These are phyloP conservation scores for Eumerus sabulonum DNA, from an alignment of 2,888 invertebrate genomes.

Conservation along the genomic window DNA sequence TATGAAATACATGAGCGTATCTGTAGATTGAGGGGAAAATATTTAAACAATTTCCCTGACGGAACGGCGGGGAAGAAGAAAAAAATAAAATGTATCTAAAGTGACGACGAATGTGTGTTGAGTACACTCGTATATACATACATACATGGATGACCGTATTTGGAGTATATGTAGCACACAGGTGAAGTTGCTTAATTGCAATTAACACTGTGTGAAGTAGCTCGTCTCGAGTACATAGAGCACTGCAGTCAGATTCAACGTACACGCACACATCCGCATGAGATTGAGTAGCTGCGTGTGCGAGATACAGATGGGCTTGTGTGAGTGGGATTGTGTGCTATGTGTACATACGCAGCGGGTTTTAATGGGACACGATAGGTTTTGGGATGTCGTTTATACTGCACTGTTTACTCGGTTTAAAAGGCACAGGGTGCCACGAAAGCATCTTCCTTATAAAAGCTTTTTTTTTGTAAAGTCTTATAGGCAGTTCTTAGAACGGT, in stretches of 20 bases:
- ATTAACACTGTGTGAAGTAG: conserved; percentile 29
- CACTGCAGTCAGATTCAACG: too few relatives aligned
- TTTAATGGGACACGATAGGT: conserved; percentile 28
- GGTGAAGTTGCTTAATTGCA: conserved; percentile 29
- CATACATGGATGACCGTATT: not conserved
- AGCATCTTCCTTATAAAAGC: too few relatives aligned
- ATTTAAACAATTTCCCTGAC: conserved; percentile 33
- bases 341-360: conserved; percentile 19
- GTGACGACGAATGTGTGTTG: not conserved
- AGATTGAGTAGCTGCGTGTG: too few relatives aligned
- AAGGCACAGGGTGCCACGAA: conserved; percentile 42
- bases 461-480: too few relatives aligned
- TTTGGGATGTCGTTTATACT: conserved; percentile 24
- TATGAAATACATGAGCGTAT: too few relatives aligned
- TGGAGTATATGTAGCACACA: conserved; percentile 9
- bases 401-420: conserved; percentile 40
- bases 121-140: not conserved
- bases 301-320: not conserved
- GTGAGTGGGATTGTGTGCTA: conserved; percentile 14
- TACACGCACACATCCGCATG: too few relatives aligned
- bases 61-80: conserved; percentile 1
- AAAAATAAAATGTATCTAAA: conserved; percentile 6
- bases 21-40: conserved; percentile 18
- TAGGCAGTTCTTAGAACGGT: too few relatives aligned
- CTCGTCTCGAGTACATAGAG: too few relatives aligned